These are phyloP conservation scores for Nebria ingens DNA, from an alignment of 1,140 invertebrate species.

Conservation along the genomic window DNA sequence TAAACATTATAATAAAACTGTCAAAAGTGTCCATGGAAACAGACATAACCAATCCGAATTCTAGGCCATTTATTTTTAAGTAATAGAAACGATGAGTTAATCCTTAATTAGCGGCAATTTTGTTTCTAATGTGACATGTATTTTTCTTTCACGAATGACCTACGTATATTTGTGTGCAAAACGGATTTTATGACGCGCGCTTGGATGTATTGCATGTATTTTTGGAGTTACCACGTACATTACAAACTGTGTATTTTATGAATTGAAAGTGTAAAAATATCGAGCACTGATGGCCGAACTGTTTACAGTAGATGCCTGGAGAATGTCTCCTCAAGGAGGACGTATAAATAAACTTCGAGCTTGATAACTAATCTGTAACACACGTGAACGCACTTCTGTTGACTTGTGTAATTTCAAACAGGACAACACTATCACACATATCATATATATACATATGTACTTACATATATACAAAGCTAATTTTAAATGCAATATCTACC, in stretches of 20 bases:
- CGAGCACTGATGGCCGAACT: slow-evolving; percentile 17
- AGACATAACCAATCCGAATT: no score
- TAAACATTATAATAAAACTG: no score
- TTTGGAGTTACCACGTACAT: slow-evolving; percentile 12
- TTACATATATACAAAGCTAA: no score
- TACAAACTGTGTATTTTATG: slow-evolving; percentile 22
- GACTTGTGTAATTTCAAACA: slow-evolving; percentile 1
- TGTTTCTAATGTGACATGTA: no score
- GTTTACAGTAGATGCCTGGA: slow-evolving; percentile 30
- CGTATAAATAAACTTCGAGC: slow-evolving; percentile 23
- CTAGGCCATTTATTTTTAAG: no score
- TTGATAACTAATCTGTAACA: slow-evolving; percentile 2
- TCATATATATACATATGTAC: background rate
- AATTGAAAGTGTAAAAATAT: slow-evolving; percentile 29
- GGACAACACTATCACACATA: background rate
- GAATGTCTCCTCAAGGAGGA: slow-evolving; percentile 25
- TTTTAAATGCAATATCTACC: background rate
- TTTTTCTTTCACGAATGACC: no score
- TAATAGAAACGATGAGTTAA: no score
- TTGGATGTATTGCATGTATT: slow-evolving; percentile 7
- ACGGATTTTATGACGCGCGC: no score
- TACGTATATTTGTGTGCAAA: no score
- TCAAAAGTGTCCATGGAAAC: no score
- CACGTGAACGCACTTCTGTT: background rate
- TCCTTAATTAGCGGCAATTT: no score